phyloP scores from a whole-genome alignment of 30 jellyfish, hydroid and myxozoan species.

The Aurelia sp. region DNA sequence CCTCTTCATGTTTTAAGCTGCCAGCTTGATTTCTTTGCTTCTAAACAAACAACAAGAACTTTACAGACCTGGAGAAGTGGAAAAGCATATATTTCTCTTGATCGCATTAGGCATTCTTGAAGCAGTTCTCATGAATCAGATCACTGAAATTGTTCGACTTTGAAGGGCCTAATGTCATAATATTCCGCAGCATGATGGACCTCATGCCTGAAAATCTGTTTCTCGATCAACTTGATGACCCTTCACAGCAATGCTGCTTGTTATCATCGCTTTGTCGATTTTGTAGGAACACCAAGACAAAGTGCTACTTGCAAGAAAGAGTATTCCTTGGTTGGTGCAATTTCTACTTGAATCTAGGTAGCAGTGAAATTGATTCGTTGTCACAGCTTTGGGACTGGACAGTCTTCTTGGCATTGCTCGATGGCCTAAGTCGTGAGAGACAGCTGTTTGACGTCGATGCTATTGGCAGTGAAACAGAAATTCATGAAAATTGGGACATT shows the following conservation, averaged over 20 bases:
- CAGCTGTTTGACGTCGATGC: constrained; percentile 11
- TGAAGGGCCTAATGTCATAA: too few species aligned
- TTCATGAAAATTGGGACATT: constrained; percentile 69
- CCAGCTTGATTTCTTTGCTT: constrained; percentile 10
- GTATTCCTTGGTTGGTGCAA: constrained; percentile 93
- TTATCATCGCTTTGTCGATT: constrained; percentile 70
- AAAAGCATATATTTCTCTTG: too few species aligned
- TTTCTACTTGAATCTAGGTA: constrained; percentile 65
- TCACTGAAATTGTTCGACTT: too few species aligned
- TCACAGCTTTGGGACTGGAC: constrained; percentile 86
- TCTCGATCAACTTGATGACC: constrained; percentile 46
- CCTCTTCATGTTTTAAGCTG: neutral
- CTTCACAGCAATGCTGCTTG: constrained; percentile 40
- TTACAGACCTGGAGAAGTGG: too few species aligned
- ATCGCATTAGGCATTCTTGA: too few species aligned
- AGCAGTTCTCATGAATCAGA: too few species aligned
- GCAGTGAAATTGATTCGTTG: constrained; percentile 63
- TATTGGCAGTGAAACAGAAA: constrained; percentile 23
- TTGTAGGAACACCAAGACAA: constrained; percentile 41
- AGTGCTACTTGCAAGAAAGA: constrained; percentile 80
- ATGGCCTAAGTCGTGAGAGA: constrained; percentile 73
- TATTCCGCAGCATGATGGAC: constrained; percentile 56
- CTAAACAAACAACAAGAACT: neutral
- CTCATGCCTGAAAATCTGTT: constrained; percentile 45
- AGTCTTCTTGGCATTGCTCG: constrained; percentile 58